These are phyloP conservation scores for Gymnothorax reevesii DNA, from an alignment of 2,797 vertebrate species.

Conservation along the genomic window DNA sequence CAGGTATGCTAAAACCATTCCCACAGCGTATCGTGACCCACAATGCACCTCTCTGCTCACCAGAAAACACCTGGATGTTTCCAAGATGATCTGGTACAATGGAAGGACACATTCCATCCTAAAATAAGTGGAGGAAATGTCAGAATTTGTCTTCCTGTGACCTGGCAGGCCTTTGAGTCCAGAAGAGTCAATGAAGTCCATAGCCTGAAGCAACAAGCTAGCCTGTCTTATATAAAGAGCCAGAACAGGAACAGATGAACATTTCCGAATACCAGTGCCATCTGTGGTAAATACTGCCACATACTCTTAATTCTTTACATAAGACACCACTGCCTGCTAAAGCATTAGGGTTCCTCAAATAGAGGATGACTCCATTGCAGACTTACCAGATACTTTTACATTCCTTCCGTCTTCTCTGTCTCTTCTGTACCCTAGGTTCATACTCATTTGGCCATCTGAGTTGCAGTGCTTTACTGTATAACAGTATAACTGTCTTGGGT, in stretches of 20 bases:
- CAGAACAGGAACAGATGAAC: background rate
- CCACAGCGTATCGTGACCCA: no score
- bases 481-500: background rate
- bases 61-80: background rate
- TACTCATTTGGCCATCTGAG: background rate
- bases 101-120: background rate
- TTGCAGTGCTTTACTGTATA: background rate
- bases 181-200: background rate
- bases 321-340: background rate
- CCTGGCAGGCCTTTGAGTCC: background rate
- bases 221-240: background rate
- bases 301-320: background rate
- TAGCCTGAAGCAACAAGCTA: background rate
- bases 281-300: background rate
- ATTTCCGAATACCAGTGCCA: background rate
- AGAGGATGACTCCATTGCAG: background rate
- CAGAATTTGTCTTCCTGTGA: background rate
- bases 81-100: background rate
- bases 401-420: background rate
- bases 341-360: background rate
- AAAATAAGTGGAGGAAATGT: background rate
- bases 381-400: background rate
- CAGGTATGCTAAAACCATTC: no score
- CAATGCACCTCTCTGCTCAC: no score
- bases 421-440: background rate